Evolutionary conservation across 2,888 invertebrate species (phyloP), one percentile per base, ranked within the genome.

Genomic region (Crioceris asparagi): DNA sequence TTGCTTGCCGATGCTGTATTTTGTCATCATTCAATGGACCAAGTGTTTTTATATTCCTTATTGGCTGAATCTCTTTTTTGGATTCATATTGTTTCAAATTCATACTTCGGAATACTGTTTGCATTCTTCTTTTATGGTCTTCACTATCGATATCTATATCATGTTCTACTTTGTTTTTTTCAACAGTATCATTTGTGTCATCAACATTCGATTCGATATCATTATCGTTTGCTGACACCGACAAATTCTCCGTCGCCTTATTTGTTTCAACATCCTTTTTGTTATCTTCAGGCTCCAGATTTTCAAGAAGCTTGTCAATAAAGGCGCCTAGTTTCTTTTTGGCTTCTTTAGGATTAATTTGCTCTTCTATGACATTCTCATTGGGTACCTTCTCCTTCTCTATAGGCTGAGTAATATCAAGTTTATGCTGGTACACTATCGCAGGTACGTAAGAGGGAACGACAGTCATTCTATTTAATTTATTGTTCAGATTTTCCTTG

Each of bases 71-170:
- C 3, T 8, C 18, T 4, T 38, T 25, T 17, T 39, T 40, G 27
- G 39, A 29, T 17, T 51, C 51, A 5, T 36, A 23, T 33, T 52
- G 51, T 17, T 52, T 47, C 36, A 55, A 40, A 41, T 45, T 51
- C 36, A 56, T 54, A 33, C 48, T 54, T 27, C 47, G 51, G 35
- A 57, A 51, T n/a, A 55, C 51, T 41, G 52, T 51, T 17, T 49
- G 41, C 50, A 52, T 56, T 45, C 55, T 45, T 30, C 46, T 34
- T 41, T 43, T 39, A 33, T 52, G 51, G n/a, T 40, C 40, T 7
- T 41, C 29, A 17, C 38, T 43, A 35, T 35, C 44, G 8, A n/a
- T n/a, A n/a, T n/a, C n/a, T n/a, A n/a, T n/a, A n/a, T n/a, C n/a
- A n/a, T n/a, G n/a, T n/a, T n/a, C n/a, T n/a, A n/a, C n/a, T n/a